Percentiles rank a stretch among this genome's conserved stretches.
Evolutionary conservation across 2,888 invertebrate genomes (phyloP).

Genomic region (Trilocha varians): DNA sequence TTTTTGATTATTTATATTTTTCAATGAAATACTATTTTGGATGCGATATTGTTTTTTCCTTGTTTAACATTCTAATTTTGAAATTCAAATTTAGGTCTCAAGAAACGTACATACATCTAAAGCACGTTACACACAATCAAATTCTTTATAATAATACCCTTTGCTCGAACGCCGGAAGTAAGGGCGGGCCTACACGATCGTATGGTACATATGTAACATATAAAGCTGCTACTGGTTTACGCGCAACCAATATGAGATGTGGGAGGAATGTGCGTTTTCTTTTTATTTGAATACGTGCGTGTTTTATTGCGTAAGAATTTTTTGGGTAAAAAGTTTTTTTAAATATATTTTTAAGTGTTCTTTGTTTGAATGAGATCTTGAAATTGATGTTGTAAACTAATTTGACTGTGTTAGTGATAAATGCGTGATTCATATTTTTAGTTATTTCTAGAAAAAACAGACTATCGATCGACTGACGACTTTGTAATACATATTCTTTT

Average conservation of each 20-base stretch:
- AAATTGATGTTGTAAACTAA: no score
- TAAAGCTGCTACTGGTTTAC: conserved; percentile 66
- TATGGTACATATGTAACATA: not conserved
- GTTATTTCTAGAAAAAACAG: no score
- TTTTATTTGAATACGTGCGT: conserved; percentile 24
- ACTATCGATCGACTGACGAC: no score
- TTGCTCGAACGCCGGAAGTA: conserved; percentile 23
- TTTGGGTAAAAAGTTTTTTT: conserved; percentile 1
- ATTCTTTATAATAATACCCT: conserved; percentile 6
- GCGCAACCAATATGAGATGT: conserved; percentile 50
- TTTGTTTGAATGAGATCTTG: no score
- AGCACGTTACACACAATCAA: conserved; percentile 4
- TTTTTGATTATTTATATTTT: no score
- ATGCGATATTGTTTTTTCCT: no score
- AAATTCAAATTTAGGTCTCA: no score
- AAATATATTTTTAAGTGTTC: not conserved
- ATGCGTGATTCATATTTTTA: no score
- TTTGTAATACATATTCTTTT: no score
- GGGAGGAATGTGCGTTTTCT: conserved; percentile 23
- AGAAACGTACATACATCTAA: not conserved
- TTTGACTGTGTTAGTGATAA: no score
- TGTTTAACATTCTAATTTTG: no score
- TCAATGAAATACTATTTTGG: no score
- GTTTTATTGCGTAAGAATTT: conserved; percentile 2
- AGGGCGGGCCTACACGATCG: conserved; percentile 27